phyloP scores from a whole-genome alignment of 2,888 invertebrate genomes.

The Monoplex corrugatus region DNA sequence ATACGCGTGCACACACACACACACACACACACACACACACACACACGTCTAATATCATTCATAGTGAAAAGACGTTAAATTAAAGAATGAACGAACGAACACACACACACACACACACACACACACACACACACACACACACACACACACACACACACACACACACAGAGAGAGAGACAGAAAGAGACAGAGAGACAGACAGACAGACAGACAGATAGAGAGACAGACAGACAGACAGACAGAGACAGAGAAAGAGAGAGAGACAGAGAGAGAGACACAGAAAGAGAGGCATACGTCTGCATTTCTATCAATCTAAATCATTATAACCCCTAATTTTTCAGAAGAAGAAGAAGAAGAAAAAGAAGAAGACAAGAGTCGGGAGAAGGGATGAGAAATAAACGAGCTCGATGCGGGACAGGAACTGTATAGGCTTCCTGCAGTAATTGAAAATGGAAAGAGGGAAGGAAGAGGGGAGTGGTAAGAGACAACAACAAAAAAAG shows the following conservation, averaged over 20 bases:
- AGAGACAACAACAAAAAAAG: not conserved
- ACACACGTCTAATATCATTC: too few relatives aligned
- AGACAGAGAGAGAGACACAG: not conserved
- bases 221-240: not conserved
- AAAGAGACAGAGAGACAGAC: not conserved
- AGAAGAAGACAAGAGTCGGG: not conserved
- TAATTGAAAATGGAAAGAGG: not conserved
- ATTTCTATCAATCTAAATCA: too few relatives aligned
- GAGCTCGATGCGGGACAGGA: not conserved
- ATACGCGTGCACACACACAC: too few relatives aligned
- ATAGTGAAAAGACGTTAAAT: too few relatives aligned
- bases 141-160: not conserved
- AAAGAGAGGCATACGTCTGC: not conserved
- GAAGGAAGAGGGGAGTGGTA: too few relatives aligned
- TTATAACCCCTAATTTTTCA: too few relatives aligned
- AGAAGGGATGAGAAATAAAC: not conserved
- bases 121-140: not conserved
- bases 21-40: not conserved
- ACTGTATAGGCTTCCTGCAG: conserved; percentile 4
- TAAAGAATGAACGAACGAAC: too few relatives aligned
- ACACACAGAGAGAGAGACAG: not conserved
- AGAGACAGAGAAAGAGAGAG: conserved; percentile 19
- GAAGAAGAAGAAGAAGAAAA: not conserved
- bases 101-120: too few relatives aligned
- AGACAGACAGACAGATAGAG: not conserved